Percentiles rank a stretch among this genome's conserved stretches.
phyloP scores from a whole-genome alignment of 2,113 vertebrate genomes.

The Anguilla japonica region DNA sequence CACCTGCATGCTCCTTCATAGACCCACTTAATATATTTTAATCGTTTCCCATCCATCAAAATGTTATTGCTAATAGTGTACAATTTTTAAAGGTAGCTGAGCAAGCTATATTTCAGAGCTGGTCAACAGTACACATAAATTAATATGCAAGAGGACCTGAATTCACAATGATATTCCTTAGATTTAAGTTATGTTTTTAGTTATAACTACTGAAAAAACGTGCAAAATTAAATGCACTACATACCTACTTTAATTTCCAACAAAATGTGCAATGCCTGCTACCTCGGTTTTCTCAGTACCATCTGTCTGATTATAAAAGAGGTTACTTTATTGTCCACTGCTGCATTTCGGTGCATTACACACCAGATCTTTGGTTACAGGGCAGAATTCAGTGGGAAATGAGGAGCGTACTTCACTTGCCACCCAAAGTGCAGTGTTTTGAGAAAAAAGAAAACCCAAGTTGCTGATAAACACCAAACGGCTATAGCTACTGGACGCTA shows the following conservation, averaged over 20 bases:
- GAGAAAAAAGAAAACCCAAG: not conserved
- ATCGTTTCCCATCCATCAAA: conserved; percentile 43
- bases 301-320: conserved; percentile 31
- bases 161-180: conserved; percentile 35
- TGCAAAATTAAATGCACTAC: conserved; percentile 40
- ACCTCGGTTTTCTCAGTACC: conserved; percentile 55
- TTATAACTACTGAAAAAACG: conserved; percentile 54
- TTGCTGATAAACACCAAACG: not conserved
- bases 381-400: not conserved
- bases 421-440: not conserved
- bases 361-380: conserved; percentile 65
- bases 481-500: too few species aligned
- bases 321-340: conserved; percentile 51
- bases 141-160: conserved; percentile 42
- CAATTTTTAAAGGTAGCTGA: conserved; percentile 8
- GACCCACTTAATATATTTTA: conserved; percentile 27
- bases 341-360: conserved; percentile 58
- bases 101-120: conserved; percentile 36
- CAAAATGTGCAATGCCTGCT: conserved; percentile 33
- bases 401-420: not conserved
- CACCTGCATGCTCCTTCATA: not conserved
- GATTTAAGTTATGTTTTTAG: conserved; percentile 40
- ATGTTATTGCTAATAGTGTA: conserved; percentile 41
- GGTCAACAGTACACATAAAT: conserved; percentile 50
- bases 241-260: conserved; percentile 32